Percentiles rank a stretch among this genome's conserved stretches.
These are phyloP conservation scores for Oopsacas minuta DNA, from an alignment of 37 sponge, comb jelly and placozoan genomes.

Conservation along the genomic window DNA sequence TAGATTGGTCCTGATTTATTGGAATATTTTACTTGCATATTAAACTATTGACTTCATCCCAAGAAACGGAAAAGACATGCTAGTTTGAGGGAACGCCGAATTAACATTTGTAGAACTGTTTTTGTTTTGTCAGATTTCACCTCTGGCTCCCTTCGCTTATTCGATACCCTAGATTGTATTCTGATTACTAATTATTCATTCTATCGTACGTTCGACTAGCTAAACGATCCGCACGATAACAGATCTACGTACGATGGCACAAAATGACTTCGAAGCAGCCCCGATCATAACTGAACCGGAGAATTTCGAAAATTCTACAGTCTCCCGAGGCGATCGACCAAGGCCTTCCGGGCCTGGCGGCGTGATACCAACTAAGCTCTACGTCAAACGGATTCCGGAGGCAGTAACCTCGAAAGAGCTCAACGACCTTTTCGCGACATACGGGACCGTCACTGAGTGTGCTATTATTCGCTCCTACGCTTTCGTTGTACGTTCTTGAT, in stretches of 20 bases:
- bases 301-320: neutral
- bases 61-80: no score
- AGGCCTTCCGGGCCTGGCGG: neutral
- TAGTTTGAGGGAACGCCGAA: no score
- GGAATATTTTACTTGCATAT: no score
- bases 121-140: no score
- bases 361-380: neutral
- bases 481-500: neutral
- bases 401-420: neutral
- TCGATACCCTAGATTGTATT: no score
- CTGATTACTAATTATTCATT: neutral
- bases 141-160: no score
- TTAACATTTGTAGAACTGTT: no score
- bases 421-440: neutral
- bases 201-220: neutral
- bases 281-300: neutral
- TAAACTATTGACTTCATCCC: no score
- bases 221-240: no score
- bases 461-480: neutral
- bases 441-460: neutral
- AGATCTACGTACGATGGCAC: slow-evolving; percentile 1
- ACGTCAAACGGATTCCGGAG: slow-evolving; percentile 14
- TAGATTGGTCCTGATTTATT: no score
- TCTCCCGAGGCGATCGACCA: neutral
- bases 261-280: neutral